Evolutionary conservation across 1,140 invertebrate species (phyloP).

Genomic region (Triops cancriformis): DNA sequence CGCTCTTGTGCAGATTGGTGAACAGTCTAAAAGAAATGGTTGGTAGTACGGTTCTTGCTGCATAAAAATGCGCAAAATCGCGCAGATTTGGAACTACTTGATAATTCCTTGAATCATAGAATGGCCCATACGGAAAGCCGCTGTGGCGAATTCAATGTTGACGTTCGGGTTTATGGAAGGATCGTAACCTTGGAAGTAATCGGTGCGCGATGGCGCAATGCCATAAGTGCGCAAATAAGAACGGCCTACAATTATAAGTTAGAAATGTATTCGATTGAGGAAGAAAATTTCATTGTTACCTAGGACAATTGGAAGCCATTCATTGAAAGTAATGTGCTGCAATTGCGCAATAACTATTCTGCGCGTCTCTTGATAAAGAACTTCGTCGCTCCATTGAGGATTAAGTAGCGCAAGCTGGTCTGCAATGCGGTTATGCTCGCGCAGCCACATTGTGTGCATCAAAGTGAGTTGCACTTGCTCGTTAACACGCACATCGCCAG

Average conservation of each 20-base stretch:
- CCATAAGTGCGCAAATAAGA: conserved; percentile 60
- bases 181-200: conserved; percentile 75
- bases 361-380: conserved; percentile 48
- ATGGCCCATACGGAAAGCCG: conserved; percentile 76
- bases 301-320: conserved; percentile 34
- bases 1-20: not conserved
- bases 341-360: conserved; percentile 44
- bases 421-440: conserved; percentile 44
- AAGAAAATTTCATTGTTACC: not conserved
- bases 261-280: not conserved
- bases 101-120: conserved; percentile 67
- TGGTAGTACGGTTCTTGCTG: not conserved
- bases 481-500: conserved; percentile 46
- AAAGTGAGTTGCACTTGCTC: conserved; percentile 44
- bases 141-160: conserved; percentile 74
- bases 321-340: conserved; percentile 43
- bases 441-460: conserved; percentile 44
- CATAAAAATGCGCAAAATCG: not conserved
- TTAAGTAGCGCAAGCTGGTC: conserved; percentile 35
- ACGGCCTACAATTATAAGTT: conserved; percentile 40
- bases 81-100: conserved; percentile 43
- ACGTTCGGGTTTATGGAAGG: conserved; percentile 63
- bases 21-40: conserved; percentile 16
- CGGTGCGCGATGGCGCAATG: conserved; percentile 52
- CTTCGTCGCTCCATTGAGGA: conserved; percentile 40